phyloP scores from a whole-genome alignment of 2,888 invertebrate genomes.

The Galeopsomyia nigrocyanea region DNA sequence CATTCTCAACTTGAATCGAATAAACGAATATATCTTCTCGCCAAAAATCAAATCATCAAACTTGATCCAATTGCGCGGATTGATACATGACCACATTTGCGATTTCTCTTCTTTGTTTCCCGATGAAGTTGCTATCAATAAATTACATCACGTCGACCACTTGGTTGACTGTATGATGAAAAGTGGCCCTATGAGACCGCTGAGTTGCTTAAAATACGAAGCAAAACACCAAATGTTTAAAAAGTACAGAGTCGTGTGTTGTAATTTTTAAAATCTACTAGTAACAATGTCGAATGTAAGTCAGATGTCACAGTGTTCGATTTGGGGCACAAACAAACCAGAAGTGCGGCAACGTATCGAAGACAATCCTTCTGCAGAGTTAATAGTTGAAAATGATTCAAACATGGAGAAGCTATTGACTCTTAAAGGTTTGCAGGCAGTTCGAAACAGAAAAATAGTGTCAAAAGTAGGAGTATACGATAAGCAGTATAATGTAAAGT shows the following conservation, averaged over 20 bases:
- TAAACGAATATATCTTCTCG: constrained; percentile 3
- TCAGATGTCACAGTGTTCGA: constrained; percentile 5
- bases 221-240: constrained; percentile 4
- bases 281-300: background rate
- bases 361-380: background rate
- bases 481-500: background rate
- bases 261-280: background rate
- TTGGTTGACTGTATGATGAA: background rate
- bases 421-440: too few relatives aligned
- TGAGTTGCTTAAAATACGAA: constrained; percentile 1
- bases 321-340: constrained; percentile 3
- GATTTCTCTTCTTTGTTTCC: background rate
- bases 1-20: background rate
- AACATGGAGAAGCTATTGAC: background rate
- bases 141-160: background rate
- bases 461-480: background rate
- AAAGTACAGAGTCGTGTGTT: background rate
- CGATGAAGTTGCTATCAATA: background rate
- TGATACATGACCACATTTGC: background rate
- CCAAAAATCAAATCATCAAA: constrained; percentile 18
- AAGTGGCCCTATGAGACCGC: background rate
- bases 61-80: background rate
- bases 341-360: background rate
- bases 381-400: background rate
- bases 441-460: too few relatives aligned